Evolutionary conservation across 2,888 invertebrate genomes (phyloP), one percentile per base, ranked within the genome.

Genomic region (Pristionchus japonicus): DNA sequence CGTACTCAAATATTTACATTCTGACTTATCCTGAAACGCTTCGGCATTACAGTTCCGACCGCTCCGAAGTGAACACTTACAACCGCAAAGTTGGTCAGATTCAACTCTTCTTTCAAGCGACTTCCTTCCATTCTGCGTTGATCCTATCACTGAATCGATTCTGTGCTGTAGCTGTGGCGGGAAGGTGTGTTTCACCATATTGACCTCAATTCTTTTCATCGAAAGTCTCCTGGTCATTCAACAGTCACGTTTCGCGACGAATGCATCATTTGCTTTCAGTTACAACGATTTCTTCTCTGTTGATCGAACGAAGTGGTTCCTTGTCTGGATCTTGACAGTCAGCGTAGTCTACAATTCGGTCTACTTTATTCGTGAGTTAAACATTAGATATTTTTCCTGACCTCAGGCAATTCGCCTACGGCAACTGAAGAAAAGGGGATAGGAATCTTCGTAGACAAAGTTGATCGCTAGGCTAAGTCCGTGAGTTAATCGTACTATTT

Each of bases 341-440:
- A 77, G 43, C 3, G 43, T 77, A 1, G n/a, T n/a, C 13, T 77
- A 77, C 43, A 77, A 77, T 6, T 77, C 77, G n/a, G 77, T 77
- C 43, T 77, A n/a, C 77, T 77, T 77, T 77, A 43, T 77, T 77
- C 77, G 77, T 77, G 27, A 77, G 77, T 77, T 37, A n/a, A n/a
- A n/a, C n/a, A n/a, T n/a, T n/a, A n/a, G n/a, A n/a, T n/a, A n/a
- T n/a, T n/a, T n/a, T n/a, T n/a, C n/a, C n/a, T n/a, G n/a, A n/a
- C n/a, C n/a, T n/a, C n/a, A n/a, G n/a, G n/a, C n/a, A n/a, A n/a
- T n/a, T n/a, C n/a, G n/a, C n/a, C n/a, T n/a, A n/a, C n/a, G n/a
- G n/a, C n/a, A n/a, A n/a, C n/a, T n/a, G n/a, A n/a, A n/a, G n/a
- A n/a, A n/a, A n/a, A n/a, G n/a, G n/a, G n/a, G n/a, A n/a, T n/a